phyloP scores from a whole-genome alignment of 2,797 vertebrate species.

The Typhlichthys eigenmanni region DNA sequence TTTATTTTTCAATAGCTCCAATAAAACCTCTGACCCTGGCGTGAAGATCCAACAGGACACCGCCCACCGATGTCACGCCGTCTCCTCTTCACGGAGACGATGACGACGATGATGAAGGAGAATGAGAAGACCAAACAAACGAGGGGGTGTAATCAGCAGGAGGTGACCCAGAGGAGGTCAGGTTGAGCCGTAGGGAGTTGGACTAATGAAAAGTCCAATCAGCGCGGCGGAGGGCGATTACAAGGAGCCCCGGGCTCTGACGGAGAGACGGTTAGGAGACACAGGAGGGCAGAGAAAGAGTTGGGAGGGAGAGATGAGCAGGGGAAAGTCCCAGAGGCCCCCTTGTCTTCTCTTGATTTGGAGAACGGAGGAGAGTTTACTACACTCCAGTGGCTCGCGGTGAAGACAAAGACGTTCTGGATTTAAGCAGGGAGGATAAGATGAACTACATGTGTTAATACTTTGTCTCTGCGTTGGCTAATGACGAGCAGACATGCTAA shows the following conservation, averaged over 20 bases:
- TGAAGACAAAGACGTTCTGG: constrained; percentile 37
- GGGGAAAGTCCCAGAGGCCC: constrained; percentile 28
- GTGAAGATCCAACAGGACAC: constrained; percentile 31
- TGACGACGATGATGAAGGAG: constrained; percentile 31
- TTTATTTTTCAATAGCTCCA: constrained; percentile 14
- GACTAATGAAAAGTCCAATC: constrained; percentile 80
- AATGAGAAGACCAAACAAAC: constrained; percentile 34
- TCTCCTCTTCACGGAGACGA: constrained; percentile 48
- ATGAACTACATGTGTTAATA: constrained; percentile 57
- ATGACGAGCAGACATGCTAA: constrained; percentile 49
- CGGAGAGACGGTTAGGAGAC: constrained; percentile 58
- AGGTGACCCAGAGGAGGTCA: constrained; percentile 78
- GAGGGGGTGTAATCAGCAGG: constrained; percentile 70
- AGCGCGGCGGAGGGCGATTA: constrained; percentile 72
- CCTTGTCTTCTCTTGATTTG: not conserved
- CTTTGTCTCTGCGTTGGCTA: constrained; percentile 45
- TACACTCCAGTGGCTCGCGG: constrained; percentile 35
- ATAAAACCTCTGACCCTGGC: constrained; percentile 26
- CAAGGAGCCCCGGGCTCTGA: constrained; percentile 68
- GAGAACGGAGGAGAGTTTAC: constrained; percentile 15
- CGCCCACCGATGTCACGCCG: constrained; percentile 43
- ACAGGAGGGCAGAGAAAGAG: constrained; percentile 42
- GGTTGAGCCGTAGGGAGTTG: constrained; percentile 68
- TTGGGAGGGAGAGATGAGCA: constrained; percentile 32
- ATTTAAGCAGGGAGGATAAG: constrained; percentile 27